Evolutionary conservation across 2,113 vertebrate species (phyloP).

Genomic region (Phylloscopus trochilus): DNA sequence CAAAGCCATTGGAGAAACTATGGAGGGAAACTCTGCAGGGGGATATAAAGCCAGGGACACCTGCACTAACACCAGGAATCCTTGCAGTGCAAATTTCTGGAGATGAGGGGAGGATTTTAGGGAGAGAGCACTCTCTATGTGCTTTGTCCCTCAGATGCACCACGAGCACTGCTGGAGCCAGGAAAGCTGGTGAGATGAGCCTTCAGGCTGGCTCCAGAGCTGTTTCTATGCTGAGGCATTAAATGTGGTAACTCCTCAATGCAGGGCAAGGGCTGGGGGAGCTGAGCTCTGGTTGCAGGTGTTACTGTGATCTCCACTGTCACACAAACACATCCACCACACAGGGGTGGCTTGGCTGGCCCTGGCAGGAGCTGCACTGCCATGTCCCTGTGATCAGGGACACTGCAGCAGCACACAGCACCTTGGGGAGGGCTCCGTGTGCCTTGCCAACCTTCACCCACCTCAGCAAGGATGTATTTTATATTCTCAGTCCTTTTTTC

Average conservation of each 20-base stretch:
- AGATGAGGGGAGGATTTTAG: not conserved
- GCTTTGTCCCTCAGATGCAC: not conserved
- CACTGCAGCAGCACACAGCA: not conserved
- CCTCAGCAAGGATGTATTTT: not conserved
- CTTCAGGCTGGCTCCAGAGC: not conserved
- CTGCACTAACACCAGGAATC: not conserved
- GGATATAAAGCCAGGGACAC: not conserved
- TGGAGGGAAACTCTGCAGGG: not conserved
- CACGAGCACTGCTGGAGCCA: not conserved
- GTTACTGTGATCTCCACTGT: not conserved
- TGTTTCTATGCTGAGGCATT: not conserved
- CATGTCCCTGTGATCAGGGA: not conserved
- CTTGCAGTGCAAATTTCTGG: not conserved
- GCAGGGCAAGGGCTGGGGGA: not conserved
- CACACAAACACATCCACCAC: accelerated
- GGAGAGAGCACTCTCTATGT: not conserved
- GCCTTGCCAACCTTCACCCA: not conserved
- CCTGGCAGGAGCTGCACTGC: not conserved
- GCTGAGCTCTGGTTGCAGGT: not conserved
- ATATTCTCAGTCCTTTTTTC: not conserved
- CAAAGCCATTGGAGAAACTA: not conserved
- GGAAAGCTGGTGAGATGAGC: not conserved
- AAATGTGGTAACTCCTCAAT: not conserved
- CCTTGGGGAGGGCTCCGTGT: not conserved
- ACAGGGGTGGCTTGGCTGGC: not conserved